Conservation (phyloP, 2,113 vertebrate species). For the Scatophagus argus region DNA sequence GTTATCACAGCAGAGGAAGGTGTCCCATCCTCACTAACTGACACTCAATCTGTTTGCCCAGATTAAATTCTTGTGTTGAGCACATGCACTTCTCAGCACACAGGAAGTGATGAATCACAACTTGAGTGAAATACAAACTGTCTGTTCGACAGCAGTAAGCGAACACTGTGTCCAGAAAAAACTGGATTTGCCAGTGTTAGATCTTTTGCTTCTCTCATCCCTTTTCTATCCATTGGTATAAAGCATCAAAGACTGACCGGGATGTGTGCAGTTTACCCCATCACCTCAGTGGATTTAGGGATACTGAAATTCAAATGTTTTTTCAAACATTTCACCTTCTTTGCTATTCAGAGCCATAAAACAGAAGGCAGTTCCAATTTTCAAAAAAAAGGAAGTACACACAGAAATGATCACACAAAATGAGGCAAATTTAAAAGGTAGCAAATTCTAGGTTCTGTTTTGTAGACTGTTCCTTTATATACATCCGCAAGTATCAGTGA, state of each 20-base stretch:
- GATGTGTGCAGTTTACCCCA: constrained; percentile 46
- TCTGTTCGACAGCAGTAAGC: constrained; percentile 25
- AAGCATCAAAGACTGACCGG: constrained; percentile 46
- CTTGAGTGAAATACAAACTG: constrained; percentile 42
- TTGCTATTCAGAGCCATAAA: constrained; percentile 35
- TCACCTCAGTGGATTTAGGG: constrained; percentile 46
- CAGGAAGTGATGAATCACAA: constrained; percentile 47
- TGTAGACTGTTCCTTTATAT: too few relatives aligned
- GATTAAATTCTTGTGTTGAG: constrained; percentile 3
- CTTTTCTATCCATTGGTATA: constrained; percentile 24
- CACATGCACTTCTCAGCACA: constrained; percentile 12
- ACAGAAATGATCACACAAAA: background rate
- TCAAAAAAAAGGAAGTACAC: background rate
- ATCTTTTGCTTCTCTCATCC: constrained; percentile 37
- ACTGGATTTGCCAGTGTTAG: constrained; percentile 34
- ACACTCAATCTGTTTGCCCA: constrained; percentile 11
- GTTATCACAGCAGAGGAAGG: constrained; percentile 8
- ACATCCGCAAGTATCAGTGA: background rate
- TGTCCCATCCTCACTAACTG: constrained; percentile 5
- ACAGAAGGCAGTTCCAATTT: background rate
- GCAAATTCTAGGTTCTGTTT: background rate
- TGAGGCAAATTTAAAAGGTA: background rate
- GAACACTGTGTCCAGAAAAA: constrained; percentile 38
- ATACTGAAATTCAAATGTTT: constrained; percentile 41
- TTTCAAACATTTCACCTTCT: constrained; percentile 4